These are phyloP conservation scores for Euspilapteryx auroguttella DNA, from an alignment of 2,888 invertebrate genomes.

Conservation along the genomic window DNA sequence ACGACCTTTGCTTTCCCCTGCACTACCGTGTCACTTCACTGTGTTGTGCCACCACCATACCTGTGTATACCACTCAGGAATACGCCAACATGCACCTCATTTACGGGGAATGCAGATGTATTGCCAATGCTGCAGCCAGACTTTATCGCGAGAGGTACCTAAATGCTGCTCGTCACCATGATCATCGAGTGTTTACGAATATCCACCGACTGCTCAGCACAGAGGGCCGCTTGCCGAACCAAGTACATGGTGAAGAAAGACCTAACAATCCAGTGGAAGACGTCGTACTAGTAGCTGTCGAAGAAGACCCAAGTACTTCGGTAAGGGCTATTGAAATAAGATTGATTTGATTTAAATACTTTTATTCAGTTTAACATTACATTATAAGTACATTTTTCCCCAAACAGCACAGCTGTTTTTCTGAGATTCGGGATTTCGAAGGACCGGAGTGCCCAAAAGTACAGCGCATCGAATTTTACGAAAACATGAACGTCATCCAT, in stretches of 20 bases:
- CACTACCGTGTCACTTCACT: not conserved
- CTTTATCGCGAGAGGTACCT: constrained; percentile 8
- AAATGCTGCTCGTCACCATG: constrained; percentile 5
- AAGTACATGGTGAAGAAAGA: constrained; percentile 5
- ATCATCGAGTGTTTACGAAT: constrained; percentile 8
- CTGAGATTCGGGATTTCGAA: too few relatives aligned
- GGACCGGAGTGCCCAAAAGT: not conserved
- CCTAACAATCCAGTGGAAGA: not conserved
- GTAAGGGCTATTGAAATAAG: not conserved
- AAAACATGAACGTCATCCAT: not conserved
- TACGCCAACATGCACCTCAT: constrained; percentile 11
- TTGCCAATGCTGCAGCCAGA: constrained; percentile 8
- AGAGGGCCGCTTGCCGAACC: constrained; percentile 4
- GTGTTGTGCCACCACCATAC: not conserved
- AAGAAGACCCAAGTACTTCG: not conserved
- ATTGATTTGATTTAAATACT: too few relatives aligned
- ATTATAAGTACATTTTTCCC: too few relatives aligned
- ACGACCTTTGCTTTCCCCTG: not conserved
- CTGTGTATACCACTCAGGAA: constrained; percentile 7
- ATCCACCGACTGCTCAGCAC: constrained; percentile 5
- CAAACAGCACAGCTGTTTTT: too few relatives aligned
- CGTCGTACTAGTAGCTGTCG: not conserved
- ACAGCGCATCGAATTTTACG: not conserved
- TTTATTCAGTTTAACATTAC: too few relatives aligned
- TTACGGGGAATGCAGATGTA: constrained; percentile 9